phyloP scores from a whole-genome alignment of 2,113 vertebrate species.

The Eurystomus gularis region DNA sequence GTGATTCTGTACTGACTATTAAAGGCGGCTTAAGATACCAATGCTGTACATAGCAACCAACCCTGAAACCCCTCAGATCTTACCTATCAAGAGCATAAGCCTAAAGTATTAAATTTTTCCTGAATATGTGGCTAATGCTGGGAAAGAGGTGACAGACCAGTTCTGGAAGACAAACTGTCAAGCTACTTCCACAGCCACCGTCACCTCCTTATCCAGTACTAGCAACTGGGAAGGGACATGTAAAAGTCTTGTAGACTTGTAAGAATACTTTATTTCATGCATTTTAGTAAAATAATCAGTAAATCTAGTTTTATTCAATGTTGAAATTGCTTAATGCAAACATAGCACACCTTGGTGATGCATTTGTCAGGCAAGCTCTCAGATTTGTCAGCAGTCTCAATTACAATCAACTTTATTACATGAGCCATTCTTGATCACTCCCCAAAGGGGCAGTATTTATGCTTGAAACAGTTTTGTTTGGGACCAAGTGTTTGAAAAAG shows the following conservation, averaged over 20 bases:
- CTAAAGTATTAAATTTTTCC: background rate
- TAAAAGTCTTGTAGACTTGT: background rate
- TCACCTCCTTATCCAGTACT: background rate
- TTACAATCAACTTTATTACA: background rate
- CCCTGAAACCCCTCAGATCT: background rate
- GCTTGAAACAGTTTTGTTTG: background rate
- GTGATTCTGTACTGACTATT: background rate
- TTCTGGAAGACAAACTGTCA: background rate
- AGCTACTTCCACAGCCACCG: background rate
- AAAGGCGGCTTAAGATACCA: background rate
- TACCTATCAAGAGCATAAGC: background rate
- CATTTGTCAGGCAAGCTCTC: background rate
- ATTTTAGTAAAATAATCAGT: background rate
- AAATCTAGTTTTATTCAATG: background rate
- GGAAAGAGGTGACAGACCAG: background rate
- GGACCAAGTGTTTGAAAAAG: background rate
- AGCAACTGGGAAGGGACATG: background rate
- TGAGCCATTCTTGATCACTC: background rate
- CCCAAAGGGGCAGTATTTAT: background rate
- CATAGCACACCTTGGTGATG: background rate
- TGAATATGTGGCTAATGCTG: background rate
- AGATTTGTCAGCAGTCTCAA: background rate
- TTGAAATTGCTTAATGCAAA: background rate
- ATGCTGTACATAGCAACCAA: background rate
- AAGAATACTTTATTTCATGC: background rate